Base-by-base conservation (phyloP, 2,797 vertebrate genomes). In the Nannoperca obscura region DNA sequence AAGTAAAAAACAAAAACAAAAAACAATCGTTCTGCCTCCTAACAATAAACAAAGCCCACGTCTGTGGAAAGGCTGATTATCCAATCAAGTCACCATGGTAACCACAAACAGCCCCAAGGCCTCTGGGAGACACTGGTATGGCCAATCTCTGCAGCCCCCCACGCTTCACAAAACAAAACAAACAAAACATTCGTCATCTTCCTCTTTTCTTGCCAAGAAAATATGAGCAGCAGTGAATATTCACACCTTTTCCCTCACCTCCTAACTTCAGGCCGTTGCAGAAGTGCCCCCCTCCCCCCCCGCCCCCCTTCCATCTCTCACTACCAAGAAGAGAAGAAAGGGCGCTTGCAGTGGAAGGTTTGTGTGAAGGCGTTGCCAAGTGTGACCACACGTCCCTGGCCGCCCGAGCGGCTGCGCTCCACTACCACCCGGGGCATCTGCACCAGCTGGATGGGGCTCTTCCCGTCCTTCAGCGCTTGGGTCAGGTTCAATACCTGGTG, bases 281-380 rank as follows among this genome's bases (percentile, higher is more conserved):
- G 14, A 67, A n/a, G 34, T 22, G 24, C 49, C 30, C 59, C 46
- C 58, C 30, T 65, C 44, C 20, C 22, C 68, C 30, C 40, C 19
- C 27, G 24, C 54, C 40, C n/a, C 9, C 61, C 52, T 2, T n/a
- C 9, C 30, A 12, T 54, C 10, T 89, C 92, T 80, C 90, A 65
- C 94, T 97, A 99, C 98, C 98, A 99, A 76, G 97, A 98, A 63
- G 97, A 96, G 88, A 99, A 99, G 85, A 99, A 99, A 0, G 98
- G 97, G 69, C 98, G 97, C 85, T 98, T 96, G 96, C 97, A 98
- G 89, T 98, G 96, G 86, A 99, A 96, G 10, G 97, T 99, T 91
- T 99, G 97, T 2, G 97, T 99, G 89, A 99, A 99, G 0, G 96
- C 95, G 4, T 95, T 97, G 83, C 96, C 95, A 36, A 97, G 91